phyloP scores from a whole-genome alignment of 2,797 vertebrate species.

The Malurus leucopterus region DNA sequence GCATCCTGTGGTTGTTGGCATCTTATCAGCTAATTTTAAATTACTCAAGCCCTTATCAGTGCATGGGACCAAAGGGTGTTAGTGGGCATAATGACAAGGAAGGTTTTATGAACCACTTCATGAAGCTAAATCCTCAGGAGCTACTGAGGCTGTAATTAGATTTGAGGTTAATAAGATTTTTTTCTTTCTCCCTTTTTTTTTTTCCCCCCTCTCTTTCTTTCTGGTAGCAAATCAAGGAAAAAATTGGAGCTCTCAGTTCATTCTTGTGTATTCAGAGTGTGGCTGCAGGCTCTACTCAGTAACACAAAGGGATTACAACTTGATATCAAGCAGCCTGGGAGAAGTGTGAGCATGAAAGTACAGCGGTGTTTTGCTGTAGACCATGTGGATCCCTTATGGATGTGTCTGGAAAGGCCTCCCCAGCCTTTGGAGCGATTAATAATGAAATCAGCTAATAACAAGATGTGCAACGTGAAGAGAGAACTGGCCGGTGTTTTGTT shows the following conservation, averaged over 20 bases:
- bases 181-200: fast-evolving
- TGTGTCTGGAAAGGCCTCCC: neutral
- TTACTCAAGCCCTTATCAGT: neutral
- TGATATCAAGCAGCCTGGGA: neutral
- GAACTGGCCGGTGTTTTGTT: conserved; percentile 42
- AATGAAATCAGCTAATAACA: conserved; percentile 38
- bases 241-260: neutral
- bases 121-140: conserved; percentile 23
- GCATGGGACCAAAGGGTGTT: neutral
- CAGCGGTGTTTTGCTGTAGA: neutral
- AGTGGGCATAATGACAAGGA: neutral
- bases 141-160: conserved; percentile 40
- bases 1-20: neutral
- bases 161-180: neutral
- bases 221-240: neutral
- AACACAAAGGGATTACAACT: neutral
- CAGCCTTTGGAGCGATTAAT: neutral
- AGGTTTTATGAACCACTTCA: conserved; percentile 9
- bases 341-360: neutral
- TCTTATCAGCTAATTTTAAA: conserved; percentile 17
- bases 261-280: neutral
- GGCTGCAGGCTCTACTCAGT: conserved; percentile 14
- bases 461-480: neutral
- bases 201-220: fast-evolving
- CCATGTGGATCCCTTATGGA: neutral